Percentiles rank a stretch among this genome's conserved stretches.
These are phyloP conservation scores for Drosophila lini DNA, from an alignment of 1,140 invertebrate species.

Conservation along the genomic window DNA sequence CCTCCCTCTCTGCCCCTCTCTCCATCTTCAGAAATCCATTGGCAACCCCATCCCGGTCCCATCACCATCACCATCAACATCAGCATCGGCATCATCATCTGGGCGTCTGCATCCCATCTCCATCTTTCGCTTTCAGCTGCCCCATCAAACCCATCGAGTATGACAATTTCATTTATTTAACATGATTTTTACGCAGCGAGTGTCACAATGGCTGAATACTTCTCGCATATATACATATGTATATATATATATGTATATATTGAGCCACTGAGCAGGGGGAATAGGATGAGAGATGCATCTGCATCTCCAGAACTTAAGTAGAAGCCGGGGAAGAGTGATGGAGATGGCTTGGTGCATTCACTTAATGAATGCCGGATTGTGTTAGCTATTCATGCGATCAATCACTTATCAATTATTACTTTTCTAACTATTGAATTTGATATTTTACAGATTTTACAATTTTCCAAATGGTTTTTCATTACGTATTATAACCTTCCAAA, in stretches of 20 bases:
- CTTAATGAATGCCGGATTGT: constrained; percentile 7
- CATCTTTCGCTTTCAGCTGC: constrained; percentile 49
- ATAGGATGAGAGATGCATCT: constrained; percentile 16
- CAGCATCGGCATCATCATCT: constrained; percentile 32
- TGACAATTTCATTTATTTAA: constrained; percentile 79
- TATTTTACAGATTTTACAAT: neutral
- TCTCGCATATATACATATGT: constrained; percentile 10
- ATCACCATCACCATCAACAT: constrained; percentile 30
- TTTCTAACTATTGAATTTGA: neutral
- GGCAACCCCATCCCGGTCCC: constrained; percentile 29
- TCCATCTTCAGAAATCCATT: constrained; percentile 27
- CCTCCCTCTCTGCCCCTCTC: neutral
- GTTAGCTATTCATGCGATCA: constrained; percentile 31
- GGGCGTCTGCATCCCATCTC: constrained; percentile 46
- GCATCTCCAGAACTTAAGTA: constrained; percentile 14
- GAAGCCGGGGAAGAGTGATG: constrained; percentile 25
- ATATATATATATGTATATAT: neutral
- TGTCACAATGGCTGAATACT: constrained; percentile 49
- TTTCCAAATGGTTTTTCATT: neutral
- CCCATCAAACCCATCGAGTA: constrained; percentile 63
- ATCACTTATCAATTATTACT: constrained; percentile 29
- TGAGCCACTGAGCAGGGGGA: constrained; percentile 3
- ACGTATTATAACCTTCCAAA: no score
- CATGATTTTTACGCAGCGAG: constrained; percentile 61
- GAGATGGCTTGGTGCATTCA: constrained; percentile 16